Evolutionary conservation across 1,140 invertebrate genomes (phyloP), one percentile per base, ranked within the genome.

Genomic region (Drosophila tristis): DNA sequence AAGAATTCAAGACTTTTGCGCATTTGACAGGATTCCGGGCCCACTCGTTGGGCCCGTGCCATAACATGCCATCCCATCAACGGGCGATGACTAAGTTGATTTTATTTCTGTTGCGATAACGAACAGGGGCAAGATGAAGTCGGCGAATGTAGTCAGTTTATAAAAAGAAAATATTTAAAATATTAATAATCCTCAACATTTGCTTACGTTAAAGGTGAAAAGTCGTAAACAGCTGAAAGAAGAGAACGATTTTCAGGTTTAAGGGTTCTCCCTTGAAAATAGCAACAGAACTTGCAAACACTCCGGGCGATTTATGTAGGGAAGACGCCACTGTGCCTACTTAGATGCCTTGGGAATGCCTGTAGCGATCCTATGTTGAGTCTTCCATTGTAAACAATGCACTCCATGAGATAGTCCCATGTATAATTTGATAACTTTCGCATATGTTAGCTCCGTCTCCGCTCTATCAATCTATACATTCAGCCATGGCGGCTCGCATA

Each of bases 1-100:
- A 86, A 75, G 82, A 56, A 74, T 84, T 66, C 29, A 47, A 53
- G 71, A 82, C 62, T 79, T 70, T 62, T 65, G 44, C 53, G 57
- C 68, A 62, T 80, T 64, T 81, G 74, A 81, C 79, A 77, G 79
- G 53, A 11, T 39, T 39, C 11, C 35, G 35, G 63, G 51, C 25
- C 9, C 39, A 16, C 50, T 29, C 49, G 7, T 8, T 31, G 29
- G 29, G 4, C 29, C 31, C 51, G 39, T 54, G 5, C 51, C 31
- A 9, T 3, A 31, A 6, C 26, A 15, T 56, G 11, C 39, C 15
- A 25, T 16, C 9, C 26, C 39, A 13, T 56, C 50, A 73, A 68
- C 50, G 35, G 59, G 42, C 74, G 39, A 65, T 59, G 48, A 79
- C 35, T 39, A 39, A 70, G 54, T 70, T 70, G 60, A 65, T 75